phyloP scores from a whole-genome alignment of 2,113 vertebrate genomes.

The Atherinomorus stipes region DNA sequence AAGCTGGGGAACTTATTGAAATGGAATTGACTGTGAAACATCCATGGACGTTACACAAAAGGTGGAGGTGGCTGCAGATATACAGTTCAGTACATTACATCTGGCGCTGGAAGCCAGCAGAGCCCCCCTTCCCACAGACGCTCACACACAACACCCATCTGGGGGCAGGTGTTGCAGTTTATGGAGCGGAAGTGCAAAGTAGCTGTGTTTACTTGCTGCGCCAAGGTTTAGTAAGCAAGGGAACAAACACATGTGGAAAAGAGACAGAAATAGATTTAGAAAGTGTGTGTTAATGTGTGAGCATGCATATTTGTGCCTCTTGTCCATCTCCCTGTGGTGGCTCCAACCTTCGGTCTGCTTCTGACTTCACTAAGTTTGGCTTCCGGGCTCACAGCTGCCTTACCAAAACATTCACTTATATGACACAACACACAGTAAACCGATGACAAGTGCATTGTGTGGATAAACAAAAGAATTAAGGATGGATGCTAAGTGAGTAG shows the following conservation, averaged over 20 bases:
- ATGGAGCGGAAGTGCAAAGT: slow-evolving; percentile 76
- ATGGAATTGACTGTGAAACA: slow-evolving; percentile 29
- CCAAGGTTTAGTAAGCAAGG: slow-evolving; percentile 45
- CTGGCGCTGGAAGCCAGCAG: slow-evolving; percentile 42
- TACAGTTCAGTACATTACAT: slow-evolving; percentile 43
- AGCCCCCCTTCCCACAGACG: slow-evolving; percentile 36
- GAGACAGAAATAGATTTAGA: slow-evolving; percentile 38
- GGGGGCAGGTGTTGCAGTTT: slow-evolving; percentile 76
- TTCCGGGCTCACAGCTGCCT: slow-evolving; percentile 72
- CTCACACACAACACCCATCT: slow-evolving; percentile 42
- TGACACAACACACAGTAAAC: slow-evolving; percentile 24
- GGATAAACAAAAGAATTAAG: slow-evolving; percentile 20
- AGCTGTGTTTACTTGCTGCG: slow-evolving; percentile 63
- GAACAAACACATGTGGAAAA: slow-evolving; percentile 58
- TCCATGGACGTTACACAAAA: slow-evolving; percentile 16
- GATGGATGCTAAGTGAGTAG: neutral
- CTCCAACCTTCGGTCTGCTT: slow-evolving; percentile 59
- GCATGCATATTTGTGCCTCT: slow-evolving; percentile 13
- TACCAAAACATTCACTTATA: slow-evolving; percentile 31
- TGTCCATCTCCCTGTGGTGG: slow-evolving; percentile 57
- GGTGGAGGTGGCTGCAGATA: slow-evolving; percentile 32
- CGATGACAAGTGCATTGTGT: slow-evolving; percentile 24
- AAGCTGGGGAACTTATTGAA: too few relatives aligned
- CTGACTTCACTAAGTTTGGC: slow-evolving; percentile 69
- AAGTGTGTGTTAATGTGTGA: neutral